Evolutionary conservation across 2,113 vertebrate species (phyloP).

Genomic region (Tylochromis polylepis): DNA sequence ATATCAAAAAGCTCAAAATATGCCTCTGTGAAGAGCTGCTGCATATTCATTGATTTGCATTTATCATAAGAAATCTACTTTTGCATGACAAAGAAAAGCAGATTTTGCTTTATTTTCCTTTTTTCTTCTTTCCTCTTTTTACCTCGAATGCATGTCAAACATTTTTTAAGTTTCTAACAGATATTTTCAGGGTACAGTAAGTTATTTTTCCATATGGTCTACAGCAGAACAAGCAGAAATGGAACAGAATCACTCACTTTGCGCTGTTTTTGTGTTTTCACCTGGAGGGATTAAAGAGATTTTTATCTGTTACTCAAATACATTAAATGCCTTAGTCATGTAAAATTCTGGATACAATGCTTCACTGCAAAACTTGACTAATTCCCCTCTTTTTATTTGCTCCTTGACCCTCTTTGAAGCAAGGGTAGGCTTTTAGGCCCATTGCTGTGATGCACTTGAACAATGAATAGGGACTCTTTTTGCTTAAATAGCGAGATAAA

Average conservation of each 20-base stretch:
- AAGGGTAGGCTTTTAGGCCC: conserved; percentile 77
- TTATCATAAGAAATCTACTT: background rate
- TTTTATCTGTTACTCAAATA: background rate
- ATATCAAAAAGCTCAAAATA: background rate
- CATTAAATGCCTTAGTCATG: background rate
- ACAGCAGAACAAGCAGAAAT: background rate
- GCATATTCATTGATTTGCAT: background rate
- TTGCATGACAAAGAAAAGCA: background rate
- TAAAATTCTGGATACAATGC: background rate
- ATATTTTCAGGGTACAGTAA: background rate
- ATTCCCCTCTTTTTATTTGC: background rate
- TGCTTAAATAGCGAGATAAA: background rate
- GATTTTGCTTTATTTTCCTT: background rate
- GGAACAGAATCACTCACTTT: background rate
- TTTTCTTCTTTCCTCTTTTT: background rate
- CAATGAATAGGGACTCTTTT: background rate
- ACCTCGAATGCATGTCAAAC: background rate
- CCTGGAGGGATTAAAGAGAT: conserved; percentile 35
- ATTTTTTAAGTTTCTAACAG: background rate
- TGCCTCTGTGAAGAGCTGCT: background rate
- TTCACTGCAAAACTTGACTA: background rate
- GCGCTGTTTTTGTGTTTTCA: background rate
- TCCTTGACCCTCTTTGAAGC: conserved; percentile 70
- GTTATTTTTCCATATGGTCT: background rate
- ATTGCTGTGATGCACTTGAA: conserved; percentile 84